A percentile compares a stretch with the other conserved stretches of the same genome.
These are phyloP conservation scores for Bilobella aurantiaca DNA, from an alignment of 1,140 invertebrate genomes.

Conservation along the genomic window DNA sequence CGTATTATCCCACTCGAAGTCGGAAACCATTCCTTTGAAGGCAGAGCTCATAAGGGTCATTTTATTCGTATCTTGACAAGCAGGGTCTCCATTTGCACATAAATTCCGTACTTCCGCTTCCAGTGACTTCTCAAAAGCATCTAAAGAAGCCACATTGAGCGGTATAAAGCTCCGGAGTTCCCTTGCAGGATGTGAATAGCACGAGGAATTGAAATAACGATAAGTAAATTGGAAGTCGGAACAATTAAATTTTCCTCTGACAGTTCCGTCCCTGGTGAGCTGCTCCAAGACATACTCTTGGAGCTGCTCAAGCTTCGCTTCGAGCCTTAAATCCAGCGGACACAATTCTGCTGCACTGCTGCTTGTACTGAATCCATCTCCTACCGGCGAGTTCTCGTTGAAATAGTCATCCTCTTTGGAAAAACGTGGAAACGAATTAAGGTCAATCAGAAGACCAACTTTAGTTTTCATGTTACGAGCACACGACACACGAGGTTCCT, in stretches of 20 bases:
- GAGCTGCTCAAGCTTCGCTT: not conserved
- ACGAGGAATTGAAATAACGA: not conserved
- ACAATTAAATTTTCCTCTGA: not conserved
- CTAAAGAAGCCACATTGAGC: not conserved
- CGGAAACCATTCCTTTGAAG: conserved; percentile 1
- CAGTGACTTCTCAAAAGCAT: not conserved
- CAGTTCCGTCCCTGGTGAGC: not conserved
- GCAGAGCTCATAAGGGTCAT: not conserved
- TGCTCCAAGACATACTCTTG: not conserved
- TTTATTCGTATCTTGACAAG: not conserved
- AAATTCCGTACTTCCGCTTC: not conserved
- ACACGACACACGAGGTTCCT: not conserved
- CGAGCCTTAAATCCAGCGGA: not conserved
- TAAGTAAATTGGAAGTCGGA: conserved; percentile 1
- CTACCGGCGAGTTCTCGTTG: not conserved
- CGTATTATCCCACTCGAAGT: not conserved
- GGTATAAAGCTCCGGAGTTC: not conserved
- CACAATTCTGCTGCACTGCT: too few species aligned
- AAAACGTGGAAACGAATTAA: not conserved
- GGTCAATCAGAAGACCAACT: not conserved
- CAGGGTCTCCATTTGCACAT: not conserved
- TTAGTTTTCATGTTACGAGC: not conserved
- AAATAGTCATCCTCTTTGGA: not conserved
- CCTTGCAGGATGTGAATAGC: not conserved
- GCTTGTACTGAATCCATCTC: not conserved